A percentile compares a stretch with the other conserved stretches of the same genome.
phyloP scores from a whole-genome alignment of 2,797 vertebrate genomes.

The Bovichtus variegatus region DNA sequence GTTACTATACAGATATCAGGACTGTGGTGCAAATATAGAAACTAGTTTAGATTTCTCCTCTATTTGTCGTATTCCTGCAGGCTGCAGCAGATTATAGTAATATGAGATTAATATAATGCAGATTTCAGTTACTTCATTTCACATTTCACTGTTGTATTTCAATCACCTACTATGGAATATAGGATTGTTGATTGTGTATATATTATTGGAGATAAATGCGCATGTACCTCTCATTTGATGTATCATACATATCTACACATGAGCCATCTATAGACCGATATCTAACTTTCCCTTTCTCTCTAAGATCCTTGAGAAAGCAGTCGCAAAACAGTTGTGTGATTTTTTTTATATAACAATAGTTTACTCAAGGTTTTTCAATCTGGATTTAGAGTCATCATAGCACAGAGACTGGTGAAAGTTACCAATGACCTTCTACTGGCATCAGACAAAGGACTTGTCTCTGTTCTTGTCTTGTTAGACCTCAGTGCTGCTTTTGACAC shows the following conservation, averaged over 20 bases:
- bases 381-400: too few relatives aligned
- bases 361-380: too few relatives aligned
- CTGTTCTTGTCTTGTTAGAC: too few relatives aligned
- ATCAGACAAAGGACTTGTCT: too few relatives aligned
- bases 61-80: conserved; percentile 39
- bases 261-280: too few relatives aligned
- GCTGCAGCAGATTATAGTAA: conserved; percentile 19
- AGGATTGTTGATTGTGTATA: not conserved
- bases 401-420: too few relatives aligned
- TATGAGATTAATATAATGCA: conserved; percentile 36
- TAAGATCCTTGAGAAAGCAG: too few relatives aligned
- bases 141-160: conserved; percentile 19
- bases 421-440: too few relatives aligned
- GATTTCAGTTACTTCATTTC: conserved; percentile 37
- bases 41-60: conserved; percentile 13
- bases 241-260: not conserved
- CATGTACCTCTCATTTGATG: not conserved
- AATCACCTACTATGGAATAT: not conserved
- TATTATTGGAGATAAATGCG: not conserved
- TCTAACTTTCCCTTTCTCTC: too few relatives aligned
- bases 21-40: not conserved
- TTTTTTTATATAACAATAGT: too few relatives aligned
- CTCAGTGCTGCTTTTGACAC: too few relatives aligned
- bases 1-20: conserved; percentile 21
- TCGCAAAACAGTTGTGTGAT: too few relatives aligned